These are phyloP conservation scores for Phasianus colchicus DNA, from an alignment of 2,113 vertebrate genomes.

Conservation along the genomic window DNA sequence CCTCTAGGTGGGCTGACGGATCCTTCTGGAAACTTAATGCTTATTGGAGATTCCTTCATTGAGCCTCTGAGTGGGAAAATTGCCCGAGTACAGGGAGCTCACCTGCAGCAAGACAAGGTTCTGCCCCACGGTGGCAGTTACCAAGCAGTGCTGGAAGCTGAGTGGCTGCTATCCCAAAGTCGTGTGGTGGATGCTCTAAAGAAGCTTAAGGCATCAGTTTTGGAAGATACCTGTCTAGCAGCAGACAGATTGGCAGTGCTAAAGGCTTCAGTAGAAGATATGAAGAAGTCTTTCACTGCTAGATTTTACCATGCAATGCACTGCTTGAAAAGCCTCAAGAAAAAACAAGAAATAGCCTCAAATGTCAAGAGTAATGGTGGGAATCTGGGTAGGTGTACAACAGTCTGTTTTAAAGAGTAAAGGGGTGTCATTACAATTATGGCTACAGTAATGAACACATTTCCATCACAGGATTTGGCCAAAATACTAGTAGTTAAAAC, in stretches of 20 bases:
- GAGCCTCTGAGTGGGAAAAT: conserved; percentile 85
- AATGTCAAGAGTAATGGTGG: conserved; percentile 75
- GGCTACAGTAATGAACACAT: neutral
- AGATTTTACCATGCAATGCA: conserved; percentile 79
- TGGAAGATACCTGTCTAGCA: neutral
- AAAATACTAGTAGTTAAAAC: neutral
- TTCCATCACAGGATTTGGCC: neutral
- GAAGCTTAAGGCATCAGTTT: conserved; percentile 53
- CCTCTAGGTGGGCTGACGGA: conserved; percentile 82
- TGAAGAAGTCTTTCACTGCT: conserved; percentile 73
- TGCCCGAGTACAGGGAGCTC: conserved; percentile 77
- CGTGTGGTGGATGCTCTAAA: conserved; percentile 55
- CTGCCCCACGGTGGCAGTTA: conserved; percentile 80
- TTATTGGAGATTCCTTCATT: conserved; percentile 83
- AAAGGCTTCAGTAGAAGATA: conserved; percentile 67
- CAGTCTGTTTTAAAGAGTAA: neutral
- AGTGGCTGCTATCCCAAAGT: conserved; percentile 75
- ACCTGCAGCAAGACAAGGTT: conserved; percentile 59
- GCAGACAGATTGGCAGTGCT: conserved; percentile 60
- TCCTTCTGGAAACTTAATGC: conserved; percentile 27
- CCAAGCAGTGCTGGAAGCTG: conserved; percentile 81
- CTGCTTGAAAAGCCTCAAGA: conserved; percentile 75
- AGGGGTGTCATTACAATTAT: neutral
- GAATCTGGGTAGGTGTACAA: conserved; percentile 72
- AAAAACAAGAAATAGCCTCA: conserved; percentile 70